Base-by-base conservation (phyloP, 2,888 invertebrate species). In the Conus canariensis region DNA sequence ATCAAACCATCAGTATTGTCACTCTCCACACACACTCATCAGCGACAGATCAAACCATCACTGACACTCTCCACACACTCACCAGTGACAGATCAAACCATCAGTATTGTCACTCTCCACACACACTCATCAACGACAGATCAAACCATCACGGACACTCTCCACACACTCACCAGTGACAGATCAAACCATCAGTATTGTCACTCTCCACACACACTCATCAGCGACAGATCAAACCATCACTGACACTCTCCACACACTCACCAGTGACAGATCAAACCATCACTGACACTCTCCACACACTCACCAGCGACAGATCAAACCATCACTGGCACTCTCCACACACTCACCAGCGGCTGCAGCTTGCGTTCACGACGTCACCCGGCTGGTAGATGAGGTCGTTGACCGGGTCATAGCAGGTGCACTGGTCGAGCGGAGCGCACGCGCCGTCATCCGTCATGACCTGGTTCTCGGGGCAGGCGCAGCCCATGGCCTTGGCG, bases 381-480 rank as follows among this genome's bases (percentile, higher is more conserved):
- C 89, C 89, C 0, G 85, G 19, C 74, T 89, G 89, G 85, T 89
- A 89, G n/a, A 89, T 14, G 30, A 19, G 10, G 12, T 59, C 59
- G 19, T 83, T 83, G 8, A 67, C 1, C 10, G 30, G 25, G 10
- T 89, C 89, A 58, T 74, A 74, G 85, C 89, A 89, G 19, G 89
- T 89, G 74, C 89, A 89, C 25, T 67, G 16, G n/a, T 14, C 59
- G 22, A 85, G 85, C 59, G 56, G 2, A 0, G n/a, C 58, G 56
- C 89, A 89, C 7, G 60, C 22, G 4, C 59, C 85, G 14, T 85
- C 89, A 74, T 89, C 89, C 30, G 85, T 70, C 30, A 22, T 89
- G 12, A 74, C 1, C n/a, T 56, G 64, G 16, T 16, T 0, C 9
- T 4, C 22, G 5, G 85, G 74, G 59, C 85, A 89, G 59, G 85